Base-by-base conservation (phyloP, 2,797 vertebrate species). In the Sebastes iracundus region DNA sequence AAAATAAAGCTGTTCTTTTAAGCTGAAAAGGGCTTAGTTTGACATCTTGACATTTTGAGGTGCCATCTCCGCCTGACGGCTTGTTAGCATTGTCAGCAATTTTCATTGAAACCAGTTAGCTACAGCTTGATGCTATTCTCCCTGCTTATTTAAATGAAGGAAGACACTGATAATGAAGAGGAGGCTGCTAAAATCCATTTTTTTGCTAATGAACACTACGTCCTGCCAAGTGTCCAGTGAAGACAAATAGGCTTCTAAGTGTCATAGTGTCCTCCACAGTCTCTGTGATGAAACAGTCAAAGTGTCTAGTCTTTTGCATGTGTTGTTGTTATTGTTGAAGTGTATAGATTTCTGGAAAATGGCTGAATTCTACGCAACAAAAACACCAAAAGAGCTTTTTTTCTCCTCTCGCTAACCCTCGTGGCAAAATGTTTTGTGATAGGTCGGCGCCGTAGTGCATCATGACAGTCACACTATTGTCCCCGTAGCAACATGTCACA, bases 381-480 rank as follows among this genome's bases (percentile, higher is more conserved):
- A 88, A 68, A 59, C 84, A 71, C 81, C 70, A 35, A 62, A 74
- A 60, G 52, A 25, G 16, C 20, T 46, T 68, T 42, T 60, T 72
- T 30, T 13, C 8, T 23, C 3, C 8, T 52, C 49, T 63, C 28
- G 0, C 80, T 71, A 74, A 71, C 79, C 81, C 80, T 84, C 4
- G 5, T 67, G 76, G 81, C 83, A 22, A 88, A 87, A 76, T 76
- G 64, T 55, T 67, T 32, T 73, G 84, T 68, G 87, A 87, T 80
- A 82, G 85, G 77, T 82, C 63, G 49, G 67, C 11, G 32, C 55
- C 23, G 80, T 25, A 69, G 87, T 42, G 80, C 85, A 80, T 88
- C 71, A 5, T 87, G 90, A 90, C 90, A 91, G 84, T 87, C 72
- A 30, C 59, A 63, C 85, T 83, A 90, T 89, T 92, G 89, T 90